These are phyloP conservation scores for Leptothorax acervorum DNA, from an alignment of 2,888 invertebrate genomes.

Conservation along the genomic window DNA sequence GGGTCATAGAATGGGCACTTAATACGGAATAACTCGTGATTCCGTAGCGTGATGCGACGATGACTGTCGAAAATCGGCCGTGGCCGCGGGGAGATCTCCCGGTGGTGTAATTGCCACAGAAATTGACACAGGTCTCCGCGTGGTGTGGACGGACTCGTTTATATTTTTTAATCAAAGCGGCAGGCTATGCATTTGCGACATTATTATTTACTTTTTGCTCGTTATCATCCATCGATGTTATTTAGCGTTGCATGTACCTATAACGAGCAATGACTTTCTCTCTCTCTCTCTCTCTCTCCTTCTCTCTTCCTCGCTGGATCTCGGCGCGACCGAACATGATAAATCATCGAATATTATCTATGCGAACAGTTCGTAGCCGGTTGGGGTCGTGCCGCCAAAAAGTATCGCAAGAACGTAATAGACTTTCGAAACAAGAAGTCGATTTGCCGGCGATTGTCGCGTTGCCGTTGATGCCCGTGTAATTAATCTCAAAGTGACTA, in stretches of 20 bases:
- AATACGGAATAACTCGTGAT: conserved; percentile 75
- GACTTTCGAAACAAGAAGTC: conserved; percentile 45
- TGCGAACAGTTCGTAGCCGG: conserved; percentile 28
- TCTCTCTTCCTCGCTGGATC: background rate
- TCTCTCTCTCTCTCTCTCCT: background rate
- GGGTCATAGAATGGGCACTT: conserved; percentile 72
- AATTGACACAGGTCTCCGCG: conserved; percentile 48
- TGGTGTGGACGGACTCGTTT: conserved; percentile 35
- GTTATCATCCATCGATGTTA: conserved; percentile 49
- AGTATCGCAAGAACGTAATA: conserved; percentile 53
- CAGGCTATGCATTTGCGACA: conserved; percentile 39
- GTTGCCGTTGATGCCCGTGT: conserved; percentile 28
- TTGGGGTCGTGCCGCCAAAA: conserved; percentile 33
- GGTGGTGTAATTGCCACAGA: conserved; percentile 58
- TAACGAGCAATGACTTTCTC: conserved; percentile 43
- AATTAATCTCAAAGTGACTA: conserved; percentile 37
- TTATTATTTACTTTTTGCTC: conserved; percentile 48
- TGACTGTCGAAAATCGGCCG: conserved; percentile 67
- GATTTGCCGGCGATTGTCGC: conserved; percentile 45
- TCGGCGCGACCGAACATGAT: background rate
- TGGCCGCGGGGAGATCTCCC: conserved; percentile 10
- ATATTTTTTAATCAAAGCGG: conserved; percentile 44
- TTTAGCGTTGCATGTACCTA: conserved; percentile 48
- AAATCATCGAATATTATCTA: conserved; percentile 54
- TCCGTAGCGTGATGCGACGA: conserved; percentile 62